Evolutionary conservation across 2,888 invertebrate species (phyloP), one percentile per base, ranked within the genome.

Genomic region (Polydrusus cervinus): DNA sequence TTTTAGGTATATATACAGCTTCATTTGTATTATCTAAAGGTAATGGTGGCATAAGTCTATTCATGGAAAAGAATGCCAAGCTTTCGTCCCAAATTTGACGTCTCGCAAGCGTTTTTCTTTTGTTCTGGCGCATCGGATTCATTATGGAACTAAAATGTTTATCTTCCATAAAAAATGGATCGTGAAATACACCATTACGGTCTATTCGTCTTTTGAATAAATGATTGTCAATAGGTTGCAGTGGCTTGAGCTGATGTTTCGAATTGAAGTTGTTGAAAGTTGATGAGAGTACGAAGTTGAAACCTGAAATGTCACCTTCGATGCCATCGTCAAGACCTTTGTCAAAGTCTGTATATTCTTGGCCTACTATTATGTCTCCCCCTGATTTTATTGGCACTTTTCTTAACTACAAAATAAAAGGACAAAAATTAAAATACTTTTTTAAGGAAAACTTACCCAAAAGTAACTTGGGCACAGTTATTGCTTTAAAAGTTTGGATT

Each of bases 331-430:
- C 90, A 43, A 89, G 84, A 49, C 92, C 90, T 82, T 89, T 90
- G 88, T 93, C 91, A 80, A 89, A 90, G 81, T 91, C 90, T n/a
- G 91, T 90, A 79, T 90, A 91, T 79, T 93, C 93, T 84, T 93
- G 93, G 18, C 93, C 93, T n/a, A 93, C 87, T 9, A 92, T 91
- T 7, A 93, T 85, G 80, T 92, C 92, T 9, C 93, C 93, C 3
- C 89, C 89, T 25, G 88, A 88, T 7, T 92, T 90, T 72, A 93
- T 87, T 60, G 88, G 85, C 65, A 88, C 87, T 0, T 89, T 90
- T 51, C 85, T 82, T 57, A 91, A 86, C 93, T 93, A 87, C 38
- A 60, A 60, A 60, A 14, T 7, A 55, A 34, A 55, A 30, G 30
- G 10, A 20, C 51, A 16, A 34, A 3, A 34, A 25, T 25, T 25